Evolutionary conservation across 37 sponge, comb jelly and placozoan species (phyloP).

Genomic region (Spongilla lacustris): DNA sequence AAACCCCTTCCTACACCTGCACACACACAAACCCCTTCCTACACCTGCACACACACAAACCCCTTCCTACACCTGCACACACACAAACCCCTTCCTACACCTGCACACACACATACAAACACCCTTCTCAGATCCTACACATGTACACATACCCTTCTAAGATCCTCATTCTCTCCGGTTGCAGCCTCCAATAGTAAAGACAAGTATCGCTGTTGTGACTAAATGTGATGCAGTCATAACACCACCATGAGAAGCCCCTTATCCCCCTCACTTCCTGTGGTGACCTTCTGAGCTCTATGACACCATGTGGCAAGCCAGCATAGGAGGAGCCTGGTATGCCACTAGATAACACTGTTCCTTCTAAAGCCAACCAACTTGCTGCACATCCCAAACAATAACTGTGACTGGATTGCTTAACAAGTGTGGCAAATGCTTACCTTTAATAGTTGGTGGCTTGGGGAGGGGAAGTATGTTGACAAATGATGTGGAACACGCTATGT

Average conservation of each 20-base stretch:
- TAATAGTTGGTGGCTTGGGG: slow-evolving; percentile 5
- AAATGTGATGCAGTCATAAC: not conserved
- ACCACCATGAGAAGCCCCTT: not conserved
- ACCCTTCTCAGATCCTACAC: not conserved
- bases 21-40: not conserved
- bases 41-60: not conserved
- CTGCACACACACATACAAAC: not conserved
- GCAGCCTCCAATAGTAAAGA: slow-evolving; percentile 70
- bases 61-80: not conserved
- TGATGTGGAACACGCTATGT: slow-evolving; percentile 11
- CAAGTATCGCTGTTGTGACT: slow-evolving; percentile 65
- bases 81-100: not conserved
- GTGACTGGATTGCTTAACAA: not conserved
- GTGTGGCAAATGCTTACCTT: too few species aligned
- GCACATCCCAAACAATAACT: not conserved
- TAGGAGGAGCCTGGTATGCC: not conserved
- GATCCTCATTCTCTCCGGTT: slow-evolving; percentile 69
- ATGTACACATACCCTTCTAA: slow-evolving; percentile 46
- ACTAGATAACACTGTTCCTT: slow-evolving; percentile 38
- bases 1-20: not conserved
- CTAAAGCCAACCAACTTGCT: slow-evolving; percentile 54
- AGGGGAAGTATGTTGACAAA: slow-evolving; percentile 12
- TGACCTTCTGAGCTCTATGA: not conserved
- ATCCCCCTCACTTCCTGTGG: not conserved
- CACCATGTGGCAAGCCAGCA: not conserved